A percentile compares a stretch with the other conserved stretches of the same genome.
Evolutionary conservation across 2,888 invertebrate genomes (phyloP).

Genomic region (Agrypnus murinus): DNA sequence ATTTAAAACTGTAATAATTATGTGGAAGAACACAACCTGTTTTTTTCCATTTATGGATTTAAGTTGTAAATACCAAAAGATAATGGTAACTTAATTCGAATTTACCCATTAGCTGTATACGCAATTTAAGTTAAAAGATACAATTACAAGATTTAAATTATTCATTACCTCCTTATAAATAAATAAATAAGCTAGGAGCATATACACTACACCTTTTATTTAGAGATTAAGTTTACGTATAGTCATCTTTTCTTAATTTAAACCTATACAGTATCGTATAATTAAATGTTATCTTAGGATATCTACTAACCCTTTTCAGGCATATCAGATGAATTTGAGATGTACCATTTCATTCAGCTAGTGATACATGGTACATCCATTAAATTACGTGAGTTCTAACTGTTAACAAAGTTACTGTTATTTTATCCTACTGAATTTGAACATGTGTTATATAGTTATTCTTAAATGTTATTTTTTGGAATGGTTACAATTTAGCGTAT

Average conservation of each 20-base stretch:
- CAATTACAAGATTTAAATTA: slow-evolving; percentile 24
- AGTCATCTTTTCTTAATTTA: slow-evolving; percentile 4
- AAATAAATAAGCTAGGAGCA: background rate
- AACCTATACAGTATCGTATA: slow-evolving; percentile 5
- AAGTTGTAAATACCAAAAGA: slow-evolving; percentile 1
- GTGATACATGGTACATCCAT: background rate
- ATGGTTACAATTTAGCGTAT: too few relatives aligned
- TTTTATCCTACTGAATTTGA: too few relatives aligned
- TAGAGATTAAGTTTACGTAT: slow-evolving; percentile 10
- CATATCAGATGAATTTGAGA: slow-evolving; percentile 18
- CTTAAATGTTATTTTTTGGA: too few relatives aligned
- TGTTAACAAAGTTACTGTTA: too few relatives aligned
- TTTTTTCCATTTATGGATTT: background rate
- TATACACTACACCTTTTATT: background rate
- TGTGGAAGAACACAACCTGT: background rate
- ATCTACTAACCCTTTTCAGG: slow-evolving; percentile 11
- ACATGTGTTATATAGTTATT: too few relatives aligned
- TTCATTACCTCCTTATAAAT: slow-evolving; percentile 23
- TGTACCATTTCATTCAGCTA: slow-evolving; percentile 8
- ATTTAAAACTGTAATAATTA: too few relatives aligned
- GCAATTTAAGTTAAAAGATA: slow-evolving; percentile 20
- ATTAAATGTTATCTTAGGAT: slow-evolving; percentile 17
- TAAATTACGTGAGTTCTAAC: too few relatives aligned
- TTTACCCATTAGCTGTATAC: background rate
- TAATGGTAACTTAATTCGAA: slow-evolving; percentile 8